Conservation (phyloP, 1,140 invertebrate species). For the Adoxophyes honmai region DNA sequence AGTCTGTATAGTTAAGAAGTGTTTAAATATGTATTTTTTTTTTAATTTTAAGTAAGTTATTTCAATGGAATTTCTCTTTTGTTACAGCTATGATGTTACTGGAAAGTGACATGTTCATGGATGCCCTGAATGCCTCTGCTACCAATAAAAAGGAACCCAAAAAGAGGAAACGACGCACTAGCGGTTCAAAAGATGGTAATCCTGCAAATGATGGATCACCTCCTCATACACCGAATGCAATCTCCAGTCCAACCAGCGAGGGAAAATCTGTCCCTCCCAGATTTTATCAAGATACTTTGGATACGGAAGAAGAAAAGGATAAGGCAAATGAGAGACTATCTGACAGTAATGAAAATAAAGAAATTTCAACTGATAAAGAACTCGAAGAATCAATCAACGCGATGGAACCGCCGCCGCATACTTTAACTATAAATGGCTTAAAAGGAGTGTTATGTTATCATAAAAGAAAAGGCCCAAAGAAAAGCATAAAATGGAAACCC, state of each 20-base stretch:
- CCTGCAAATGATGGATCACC: conserved; percentile 72
- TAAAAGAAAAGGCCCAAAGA: conserved; percentile 86
- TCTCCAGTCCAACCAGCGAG: conserved; percentile 60
- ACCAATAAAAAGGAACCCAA: conserved; percentile 86
- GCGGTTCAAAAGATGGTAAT: conserved; percentile 80
- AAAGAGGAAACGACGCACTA: conserved; percentile 85
- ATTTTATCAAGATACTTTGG: conserved; percentile 95
- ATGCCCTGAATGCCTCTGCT: conserved; percentile 86
- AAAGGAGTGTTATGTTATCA: conserved; percentile 84
- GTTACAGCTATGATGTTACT: conserved; percentile 86
- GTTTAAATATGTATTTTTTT: too few relatives aligned
- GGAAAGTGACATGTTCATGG: conserved; percentile 95
- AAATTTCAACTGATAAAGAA: conserved; percentile 57
- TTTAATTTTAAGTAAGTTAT: too few relatives aligned
- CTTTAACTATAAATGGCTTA: conserved; percentile 66
- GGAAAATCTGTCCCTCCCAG: conserved; percentile 80
- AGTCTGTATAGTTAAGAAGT: too few relatives aligned
- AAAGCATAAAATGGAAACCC: conserved; percentile 89
- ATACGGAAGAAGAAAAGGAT: conserved; percentile 79
- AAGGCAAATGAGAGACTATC: conserved; percentile 36
- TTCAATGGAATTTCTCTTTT: conserved; percentile 35
- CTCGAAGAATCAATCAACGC: conserved; percentile 74
- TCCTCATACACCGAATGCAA: conserved; percentile 60
- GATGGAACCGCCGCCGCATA: conserved; percentile 54
- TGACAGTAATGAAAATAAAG: conserved; percentile 34